Evolutionary conservation across 1,140 invertebrate species (phyloP), one percentile per base, ranked within the genome.

Genomic region (Drosophila kohkoa): DNA sequence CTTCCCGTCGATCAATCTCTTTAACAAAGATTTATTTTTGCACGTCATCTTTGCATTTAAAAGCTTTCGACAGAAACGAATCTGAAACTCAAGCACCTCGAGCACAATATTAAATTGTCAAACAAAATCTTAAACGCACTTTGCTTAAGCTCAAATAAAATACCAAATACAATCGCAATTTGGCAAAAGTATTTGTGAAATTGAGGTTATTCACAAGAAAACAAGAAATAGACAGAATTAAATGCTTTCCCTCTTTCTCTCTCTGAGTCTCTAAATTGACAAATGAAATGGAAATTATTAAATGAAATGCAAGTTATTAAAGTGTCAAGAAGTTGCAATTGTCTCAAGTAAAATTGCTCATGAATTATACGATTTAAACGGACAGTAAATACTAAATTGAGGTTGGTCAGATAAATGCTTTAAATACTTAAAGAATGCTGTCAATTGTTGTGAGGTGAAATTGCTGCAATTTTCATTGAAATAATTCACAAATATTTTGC

Each of bases 381-480:
- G 0, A n/a, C 48, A 51, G 8, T 51, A 46, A 46, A 46, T 51
- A 28, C 48, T 28, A 51, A 51, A 51, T 51, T 51, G 48, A 49
- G 48, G 48, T 49, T 25, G 25, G 48, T 49, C 20, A 25, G 20
- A 20, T 28, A 10, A 28, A 52, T 52, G 11, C 8, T 49, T 49
- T 49, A 20, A 49, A 10, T 7, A 3, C 20, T 6, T 5, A 0
- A 52, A 52, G 25, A 7, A 10, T 25, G 11, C 16, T 52, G 10
- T 11, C 3, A 52, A 52, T n/a, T 8, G 2, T n/a, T 13, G 5
- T 0, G 20, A 25, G 5, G n/a, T 52, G 5, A 52, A 52, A 13
- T 15, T 32, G 41, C 41, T 13, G 41, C 11, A 43, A 13, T 13
- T n/a, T 43, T 13, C 4, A 5, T 13, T n/a, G 11, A 4, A 43